A percentile compares a stretch with the other conserved stretches of the same genome.
phyloP scores from a whole-genome alignment of 2,797 vertebrate species.

The Decapterus maruadsi region DNA sequence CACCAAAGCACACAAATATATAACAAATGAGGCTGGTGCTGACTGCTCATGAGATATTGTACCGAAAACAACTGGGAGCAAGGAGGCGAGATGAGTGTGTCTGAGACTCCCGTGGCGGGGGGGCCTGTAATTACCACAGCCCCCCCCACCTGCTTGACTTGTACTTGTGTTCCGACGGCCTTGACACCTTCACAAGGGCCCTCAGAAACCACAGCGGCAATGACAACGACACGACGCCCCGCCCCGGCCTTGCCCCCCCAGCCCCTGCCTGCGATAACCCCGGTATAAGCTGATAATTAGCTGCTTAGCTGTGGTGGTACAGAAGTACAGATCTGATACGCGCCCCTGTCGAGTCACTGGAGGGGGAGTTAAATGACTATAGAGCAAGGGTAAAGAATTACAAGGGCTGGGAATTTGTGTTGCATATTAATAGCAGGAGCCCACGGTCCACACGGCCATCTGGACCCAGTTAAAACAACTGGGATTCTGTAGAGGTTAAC shows the following conservation, averaged over 20 bases:
- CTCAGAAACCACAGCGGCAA: constrained; percentile 37
- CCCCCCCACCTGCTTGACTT: constrained; percentile 8
- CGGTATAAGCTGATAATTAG: constrained; percentile 66
- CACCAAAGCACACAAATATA: constrained; percentile 21
- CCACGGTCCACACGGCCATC: constrained; percentile 55
- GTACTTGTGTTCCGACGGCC: constrained; percentile 25
- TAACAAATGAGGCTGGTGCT: not conserved
- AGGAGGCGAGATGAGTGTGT: constrained; percentile 7
- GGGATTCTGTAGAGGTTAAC: constrained; percentile 65
- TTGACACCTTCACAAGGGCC: constrained; percentile 41
- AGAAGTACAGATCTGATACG: constrained; percentile 53
- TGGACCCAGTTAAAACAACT: constrained; percentile 50
- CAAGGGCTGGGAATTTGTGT: constrained; percentile 54
- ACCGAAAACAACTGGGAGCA: constrained; percentile 23
- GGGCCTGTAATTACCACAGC: constrained; percentile 59
- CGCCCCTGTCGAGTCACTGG: constrained; percentile 31
- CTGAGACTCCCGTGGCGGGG: constrained; percentile 5
- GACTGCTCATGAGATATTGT: constrained; percentile 8
- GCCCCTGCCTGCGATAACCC: constrained; percentile 38
- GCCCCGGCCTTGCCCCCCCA: not conserved
- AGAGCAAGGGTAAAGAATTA: constrained; percentile 60
- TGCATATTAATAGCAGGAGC: constrained; percentile 57
- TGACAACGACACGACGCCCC: constrained; percentile 38
- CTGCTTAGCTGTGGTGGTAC: constrained; percentile 49
- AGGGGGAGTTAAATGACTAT: constrained; percentile 56